Evolutionary conservation across 2,888 invertebrate genomes (phyloP), one percentile per base, ranked within the genome.

Genomic region (Hydraecia micacea): DNA sequence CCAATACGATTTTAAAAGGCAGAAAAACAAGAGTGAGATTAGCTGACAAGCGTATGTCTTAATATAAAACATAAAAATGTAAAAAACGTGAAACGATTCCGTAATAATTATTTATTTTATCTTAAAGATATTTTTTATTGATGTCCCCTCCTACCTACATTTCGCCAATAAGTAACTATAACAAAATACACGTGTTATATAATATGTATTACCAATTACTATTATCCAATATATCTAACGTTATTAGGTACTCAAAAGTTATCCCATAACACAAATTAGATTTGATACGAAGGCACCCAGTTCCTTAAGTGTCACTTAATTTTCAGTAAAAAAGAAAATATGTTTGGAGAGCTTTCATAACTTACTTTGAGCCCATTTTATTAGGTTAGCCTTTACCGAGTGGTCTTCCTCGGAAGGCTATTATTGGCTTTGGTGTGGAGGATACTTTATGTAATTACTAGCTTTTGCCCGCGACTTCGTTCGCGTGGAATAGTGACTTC

Each of bases 331-430:
- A 83, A 73, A 63, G 63, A 46, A 79, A 86, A 86, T 84, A 78
- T 86, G 71, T 78, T 80, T 73, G 70, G 73, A 82, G 73, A 68
- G 69, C 58, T 79, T 85, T 79, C 62, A 79, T 85, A 85, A 82
- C 82, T 80, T 80, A 84, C 71, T 76, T 77, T 73, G 76, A 72
- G 74, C 72, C 74, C 68, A 80, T 84, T 81, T 79, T 84, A 84
- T 84, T 84, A 75, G 58, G 68, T 68, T 72, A 74, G 46, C 74
- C 28, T 80, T 77, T 77, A 58, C n/a, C 49, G 76, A 76, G 36
- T 84, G 76, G 70, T 77, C 36, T 65, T 72, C 62, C 63, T 77
- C 25, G 42, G 36, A 49, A 36, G 68, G 71, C 25, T 32, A 36
- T 52, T 49, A 7, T 49, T 36, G 32, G 3, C 32, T 80, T 66